These are phyloP conservation scores for Aspidapion aeneum DNA, from an alignment of 2,888 invertebrate genomes.

Conservation along the genomic window DNA sequence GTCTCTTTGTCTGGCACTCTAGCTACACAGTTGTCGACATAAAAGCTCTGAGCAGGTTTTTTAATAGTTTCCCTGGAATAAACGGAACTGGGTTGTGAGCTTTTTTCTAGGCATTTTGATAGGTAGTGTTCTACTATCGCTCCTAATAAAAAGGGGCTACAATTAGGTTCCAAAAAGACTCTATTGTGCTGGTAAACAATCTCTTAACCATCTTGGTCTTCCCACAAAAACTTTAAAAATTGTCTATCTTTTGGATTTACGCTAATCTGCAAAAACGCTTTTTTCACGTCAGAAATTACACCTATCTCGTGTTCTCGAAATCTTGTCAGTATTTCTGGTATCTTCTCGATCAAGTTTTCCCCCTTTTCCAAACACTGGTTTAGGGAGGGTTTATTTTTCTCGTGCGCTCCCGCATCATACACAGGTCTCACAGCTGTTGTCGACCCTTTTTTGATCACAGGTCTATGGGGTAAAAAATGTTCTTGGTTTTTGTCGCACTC, in stretches of 20 bases:
- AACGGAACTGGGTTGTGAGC: neutral
- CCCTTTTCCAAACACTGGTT: conserved; percentile 30
- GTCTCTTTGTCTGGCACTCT: neutral
- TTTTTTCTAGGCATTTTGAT: neutral
- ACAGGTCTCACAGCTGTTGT: conserved; percentile 28
- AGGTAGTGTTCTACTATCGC: neutral
- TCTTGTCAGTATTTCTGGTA: conserved; percentile 18
- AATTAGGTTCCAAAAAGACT: neutral
- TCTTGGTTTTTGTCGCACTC: neutral
- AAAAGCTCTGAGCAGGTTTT: conserved; percentile 14
- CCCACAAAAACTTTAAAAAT: too few species aligned
- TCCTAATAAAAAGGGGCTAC: conserved; percentile 15
- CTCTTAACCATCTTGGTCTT: too few species aligned
- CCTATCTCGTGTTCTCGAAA: conserved; percentile 25
- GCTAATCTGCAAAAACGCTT: neutral
- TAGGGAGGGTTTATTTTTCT: conserved; percentile 27
- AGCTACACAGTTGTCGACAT: neutral
- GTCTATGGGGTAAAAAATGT: conserved; percentile 15
- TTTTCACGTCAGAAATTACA: conserved; percentile 31
- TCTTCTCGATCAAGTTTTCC: conserved; percentile 19
- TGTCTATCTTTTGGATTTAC: neutral
- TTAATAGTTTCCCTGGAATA: neutral
- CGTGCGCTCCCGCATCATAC: conserved; percentile 32
- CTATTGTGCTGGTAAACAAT: neutral
- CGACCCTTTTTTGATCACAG: conserved; percentile 14